These are phyloP conservation scores for Thereuonema tuberculata DNA, from an alignment of 1,140 invertebrate species.

Conservation along the genomic window DNA sequence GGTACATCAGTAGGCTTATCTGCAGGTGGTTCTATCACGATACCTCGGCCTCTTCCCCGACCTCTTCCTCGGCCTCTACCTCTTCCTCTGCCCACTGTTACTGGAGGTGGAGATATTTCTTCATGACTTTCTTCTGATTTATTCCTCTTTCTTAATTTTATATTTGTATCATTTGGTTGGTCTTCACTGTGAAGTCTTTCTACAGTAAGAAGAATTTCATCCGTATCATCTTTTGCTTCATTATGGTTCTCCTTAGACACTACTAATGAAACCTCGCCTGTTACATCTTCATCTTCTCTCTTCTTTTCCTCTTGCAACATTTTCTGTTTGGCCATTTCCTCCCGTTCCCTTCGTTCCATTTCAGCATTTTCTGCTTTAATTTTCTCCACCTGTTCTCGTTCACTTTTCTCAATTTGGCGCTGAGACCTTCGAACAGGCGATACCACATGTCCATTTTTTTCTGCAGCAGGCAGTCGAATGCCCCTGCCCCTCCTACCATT, in stretches of 20 bases:
- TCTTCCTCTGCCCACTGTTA: not conserved
- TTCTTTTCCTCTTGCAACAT: not conserved
- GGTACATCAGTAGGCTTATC: no score
- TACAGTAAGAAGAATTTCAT: not conserved
- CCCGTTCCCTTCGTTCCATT: conserved; percentile 18
- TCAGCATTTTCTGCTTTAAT: conserved; percentile 28
- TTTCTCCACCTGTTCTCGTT: conserved; percentile 27
- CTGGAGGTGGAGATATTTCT: not conserved
- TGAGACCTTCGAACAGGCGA: conserved; percentile 27
- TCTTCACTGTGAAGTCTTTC: not conserved
- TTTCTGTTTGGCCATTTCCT: conserved; percentile 8
- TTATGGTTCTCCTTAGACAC: no score
- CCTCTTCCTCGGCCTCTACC: conserved; percentile 1
- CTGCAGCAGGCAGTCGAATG: not conserved
- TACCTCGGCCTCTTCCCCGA: not conserved
- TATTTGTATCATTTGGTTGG: not conserved
- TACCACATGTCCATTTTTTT: conserved; percentile 1
- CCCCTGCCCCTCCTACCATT: not conserved
- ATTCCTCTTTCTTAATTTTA: no score
- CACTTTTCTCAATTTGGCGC: conserved; percentile 29
- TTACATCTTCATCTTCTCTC: not conserved
- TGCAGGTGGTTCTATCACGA: no score
- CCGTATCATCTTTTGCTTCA: not conserved
- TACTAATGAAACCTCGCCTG: no score
- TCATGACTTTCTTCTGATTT: no score